These are phyloP conservation scores for Scarus forsteni DNA, from an alignment of 2,797 vertebrate species.

Conservation along the genomic window DNA sequence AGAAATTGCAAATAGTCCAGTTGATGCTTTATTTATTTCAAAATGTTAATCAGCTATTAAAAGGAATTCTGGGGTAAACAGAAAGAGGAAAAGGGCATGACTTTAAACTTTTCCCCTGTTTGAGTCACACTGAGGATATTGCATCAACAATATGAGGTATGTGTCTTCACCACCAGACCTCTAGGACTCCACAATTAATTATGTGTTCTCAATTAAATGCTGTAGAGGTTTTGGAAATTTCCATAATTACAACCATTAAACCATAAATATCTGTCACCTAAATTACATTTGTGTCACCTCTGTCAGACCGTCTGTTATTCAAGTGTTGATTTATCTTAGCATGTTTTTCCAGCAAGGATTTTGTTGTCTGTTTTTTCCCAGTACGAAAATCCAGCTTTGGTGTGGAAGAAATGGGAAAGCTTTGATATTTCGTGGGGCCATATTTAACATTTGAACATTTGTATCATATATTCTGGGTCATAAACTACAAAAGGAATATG, in stretches of 20 bases:
- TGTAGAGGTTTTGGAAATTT: slow-evolving; percentile 35
- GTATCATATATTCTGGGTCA: slow-evolving; percentile 5
- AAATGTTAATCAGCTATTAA: background rate
- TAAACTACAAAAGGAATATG: slow-evolving; percentile 33
- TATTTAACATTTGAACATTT: background rate
- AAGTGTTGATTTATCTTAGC: slow-evolving; percentile 16
- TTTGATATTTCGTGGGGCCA: background rate
- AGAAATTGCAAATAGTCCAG: background rate
- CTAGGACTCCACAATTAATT: slow-evolving; percentile 17
- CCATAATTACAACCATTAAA: slow-evolving; percentile 20
- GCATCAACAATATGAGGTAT: slow-evolving; percentile 9
- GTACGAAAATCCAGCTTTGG: background rate
- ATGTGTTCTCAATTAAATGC: slow-evolving; percentile 44
- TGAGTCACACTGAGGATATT: slow-evolving; percentile 8
- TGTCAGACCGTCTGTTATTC: slow-evolving; percentile 5
- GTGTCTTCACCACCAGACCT: slow-evolving; percentile 20
- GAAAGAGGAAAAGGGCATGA: background rate
- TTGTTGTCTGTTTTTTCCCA: background rate
- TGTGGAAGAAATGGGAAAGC: background rate
- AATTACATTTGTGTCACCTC: slow-evolving; percentile 10
- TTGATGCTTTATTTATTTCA: background rate
- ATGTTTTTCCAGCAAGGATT: background rate
- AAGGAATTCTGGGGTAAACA: background rate
- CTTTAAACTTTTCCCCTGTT: background rate
- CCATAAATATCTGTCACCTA: slow-evolving; percentile 28